Evolutionary conservation across 2,113 vertebrate species (phyloP).

Genomic region (Egretta garzetta): DNA sequence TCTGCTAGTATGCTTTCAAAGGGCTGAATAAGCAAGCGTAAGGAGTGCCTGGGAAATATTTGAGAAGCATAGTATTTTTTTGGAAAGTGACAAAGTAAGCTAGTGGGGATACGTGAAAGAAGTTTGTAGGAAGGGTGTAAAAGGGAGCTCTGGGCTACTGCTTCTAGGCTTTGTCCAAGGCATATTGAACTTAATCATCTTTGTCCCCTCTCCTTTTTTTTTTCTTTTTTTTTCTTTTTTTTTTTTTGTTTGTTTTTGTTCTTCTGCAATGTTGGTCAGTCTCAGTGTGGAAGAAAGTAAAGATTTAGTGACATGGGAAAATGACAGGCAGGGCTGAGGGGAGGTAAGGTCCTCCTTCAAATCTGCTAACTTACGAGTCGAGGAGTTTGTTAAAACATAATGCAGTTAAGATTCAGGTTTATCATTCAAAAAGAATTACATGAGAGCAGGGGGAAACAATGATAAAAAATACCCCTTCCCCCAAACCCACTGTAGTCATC

Average conservation of each 20-base stretch:
- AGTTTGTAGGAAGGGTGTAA: neutral
- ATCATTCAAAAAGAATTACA: neutral
- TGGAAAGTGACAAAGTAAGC: neutral
- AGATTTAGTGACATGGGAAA: neutral
- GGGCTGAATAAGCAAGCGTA: neutral
- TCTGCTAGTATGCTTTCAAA: neutral
- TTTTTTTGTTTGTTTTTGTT: neutral
- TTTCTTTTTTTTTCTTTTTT: too few relatives aligned
- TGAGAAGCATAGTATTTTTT: neutral
- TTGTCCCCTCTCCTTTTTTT: too few relatives aligned
- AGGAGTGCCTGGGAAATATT: accelerated
- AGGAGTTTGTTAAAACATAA: neutral
- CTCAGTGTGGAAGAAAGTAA: neutral
- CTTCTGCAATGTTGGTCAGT: neutral
- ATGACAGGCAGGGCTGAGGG: neutral
- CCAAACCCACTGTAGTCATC: neutral
- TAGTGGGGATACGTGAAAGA: neutral
- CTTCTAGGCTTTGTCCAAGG: neutral
- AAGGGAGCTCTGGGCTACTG: neutral
- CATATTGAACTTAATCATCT: neutral
- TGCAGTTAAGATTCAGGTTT: neutral
- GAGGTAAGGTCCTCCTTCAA: neutral
- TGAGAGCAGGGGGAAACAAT: neutral
- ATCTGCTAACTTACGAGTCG: neutral
- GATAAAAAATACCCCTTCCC: neutral